Evolutionary conservation across 92 coral and sea anemone genomes (phyloP), one percentile per base, ranked within the genome.

Genomic region (Nematostella vectensis): DNA sequence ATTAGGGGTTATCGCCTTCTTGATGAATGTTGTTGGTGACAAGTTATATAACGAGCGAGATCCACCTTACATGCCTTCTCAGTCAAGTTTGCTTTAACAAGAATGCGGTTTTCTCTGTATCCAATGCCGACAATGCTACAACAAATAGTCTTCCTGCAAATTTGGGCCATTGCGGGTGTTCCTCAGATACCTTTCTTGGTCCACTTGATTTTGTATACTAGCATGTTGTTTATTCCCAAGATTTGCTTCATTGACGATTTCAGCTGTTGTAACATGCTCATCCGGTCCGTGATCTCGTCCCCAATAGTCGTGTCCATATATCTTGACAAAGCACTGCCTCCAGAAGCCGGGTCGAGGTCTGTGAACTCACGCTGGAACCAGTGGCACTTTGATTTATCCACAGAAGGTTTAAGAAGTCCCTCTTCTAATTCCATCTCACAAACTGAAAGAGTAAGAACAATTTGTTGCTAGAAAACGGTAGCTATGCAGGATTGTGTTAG

Each of bases 291-390:
- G 19, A 44, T 57, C 29, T 67, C 52, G 29, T 42, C 40, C 11
- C 4, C 26, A 56, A 0, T 18, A 2, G 22, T 49, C n/a, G 38
- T 58, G 21, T 67, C 74, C 16, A 67, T 16, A 48, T 67, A 67
- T 30, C 37, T 57, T 16, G 27, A 11, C 26, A 67, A 11, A 2
- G 12, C 16, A 31, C 3, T 33, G 37, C 44, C 27, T 33, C n/a
- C 29, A 16, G n/a, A n/a, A 42, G 42, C 28, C 19, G 62, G 31
- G 24, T 43, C 54, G 27, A 79, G 50, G 1, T 58, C 85, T 36
- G 59, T 75, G 52, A 85, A 70, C 21, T 58, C 51, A 12, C 94
- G 76, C 58, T 75, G 94, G 27, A 85, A 62, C 94, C 94, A 85
- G n/a, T 69, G 55, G 54, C 88, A 85, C 19, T 83, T 80, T 31